These are phyloP conservation scores for Nasonia oneida DNA, from an alignment of 2,888 invertebrate species.

Conservation along the genomic window DNA sequence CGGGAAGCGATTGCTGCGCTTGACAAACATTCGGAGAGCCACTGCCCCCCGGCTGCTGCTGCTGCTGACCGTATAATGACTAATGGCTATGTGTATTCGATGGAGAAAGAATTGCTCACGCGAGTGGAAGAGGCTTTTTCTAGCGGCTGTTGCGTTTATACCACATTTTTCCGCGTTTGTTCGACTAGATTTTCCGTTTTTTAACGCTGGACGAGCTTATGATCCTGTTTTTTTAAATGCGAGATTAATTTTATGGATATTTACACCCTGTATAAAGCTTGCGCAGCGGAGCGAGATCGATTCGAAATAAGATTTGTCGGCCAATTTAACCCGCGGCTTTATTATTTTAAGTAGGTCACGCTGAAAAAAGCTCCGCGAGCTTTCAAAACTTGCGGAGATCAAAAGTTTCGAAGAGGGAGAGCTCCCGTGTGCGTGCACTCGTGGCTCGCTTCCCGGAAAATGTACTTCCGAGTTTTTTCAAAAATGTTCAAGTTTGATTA, in stretches of 20 bases:
- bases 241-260: background rate
- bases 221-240: background rate
- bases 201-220: background rate
- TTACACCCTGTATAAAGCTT: background rate
- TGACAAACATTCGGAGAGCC: constrained; percentile 1
- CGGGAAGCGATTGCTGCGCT: constrained; percentile 30
- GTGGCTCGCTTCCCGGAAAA: too few relatives aligned
- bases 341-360: constrained; percentile 28
- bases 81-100: background rate
- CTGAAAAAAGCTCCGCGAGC: background rate
- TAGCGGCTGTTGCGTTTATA: too few relatives aligned
- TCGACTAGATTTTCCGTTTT: background rate
- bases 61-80: constrained; percentile 1
- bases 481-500: too few relatives aligned
- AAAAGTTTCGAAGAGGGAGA: background rate
- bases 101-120: background rate
- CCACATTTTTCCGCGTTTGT: too few relatives aligned
- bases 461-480: too few relatives aligned
- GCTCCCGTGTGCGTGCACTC: too few relatives aligned
- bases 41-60: constrained; percentile 1
- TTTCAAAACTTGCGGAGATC: background rate
- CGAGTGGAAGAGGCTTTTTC: background rate
- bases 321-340: constrained; percentile 39
- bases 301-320: constrained; percentile 23
- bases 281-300: background rate